Evolutionary conservation across 1,140 invertebrate species (phyloP).

Genomic region (Zaprionus ornatus): DNA sequence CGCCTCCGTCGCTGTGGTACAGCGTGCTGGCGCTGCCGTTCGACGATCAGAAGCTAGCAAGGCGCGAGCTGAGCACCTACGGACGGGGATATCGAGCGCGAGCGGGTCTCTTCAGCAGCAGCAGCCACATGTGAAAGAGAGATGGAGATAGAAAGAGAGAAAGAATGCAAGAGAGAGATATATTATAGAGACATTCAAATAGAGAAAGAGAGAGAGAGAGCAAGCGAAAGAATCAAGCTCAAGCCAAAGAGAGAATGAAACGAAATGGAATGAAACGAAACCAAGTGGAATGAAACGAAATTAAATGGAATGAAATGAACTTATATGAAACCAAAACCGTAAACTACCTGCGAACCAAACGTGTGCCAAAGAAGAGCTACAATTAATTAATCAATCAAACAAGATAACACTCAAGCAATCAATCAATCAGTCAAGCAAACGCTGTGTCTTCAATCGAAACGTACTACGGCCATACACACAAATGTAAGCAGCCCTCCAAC

Average conservation of each 20-base stretch:
- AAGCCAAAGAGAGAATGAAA: constrained; percentile 40
- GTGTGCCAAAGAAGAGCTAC: constrained; percentile 67
- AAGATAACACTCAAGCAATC: constrained; percentile 35
- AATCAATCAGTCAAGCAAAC: constrained; percentile 33
- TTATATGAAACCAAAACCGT: constrained; percentile 31
- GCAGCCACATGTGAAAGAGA: constrained; percentile 84
- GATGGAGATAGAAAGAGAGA: not conserved
- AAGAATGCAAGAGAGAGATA: not conserved
- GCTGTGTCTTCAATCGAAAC: constrained; percentile 9
- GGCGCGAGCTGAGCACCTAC: constrained; percentile 88
- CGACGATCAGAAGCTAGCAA: constrained; percentile 94
- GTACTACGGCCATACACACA: constrained; percentile 30
- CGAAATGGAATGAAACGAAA: constrained; percentile 27
- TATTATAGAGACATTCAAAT: not conserved
- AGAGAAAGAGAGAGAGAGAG: not conserved
- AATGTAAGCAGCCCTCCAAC: constrained; percentile 45
- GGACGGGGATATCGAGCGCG: constrained; percentile 89
- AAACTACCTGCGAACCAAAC: constrained; percentile 52
- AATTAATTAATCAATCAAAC: constrained; percentile 39
- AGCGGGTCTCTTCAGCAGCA: constrained; percentile 93
- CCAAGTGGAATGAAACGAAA: constrained; percentile 25
- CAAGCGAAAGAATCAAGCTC: constrained; percentile 4
- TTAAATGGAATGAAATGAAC: constrained; percentile 27
- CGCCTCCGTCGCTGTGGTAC: constrained; percentile 90
- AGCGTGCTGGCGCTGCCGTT: constrained; percentile 95